These are phyloP conservation scores for Danio albolineatus DNA, from an alignment of 2,797 vertebrate species.

Conservation along the genomic window DNA sequence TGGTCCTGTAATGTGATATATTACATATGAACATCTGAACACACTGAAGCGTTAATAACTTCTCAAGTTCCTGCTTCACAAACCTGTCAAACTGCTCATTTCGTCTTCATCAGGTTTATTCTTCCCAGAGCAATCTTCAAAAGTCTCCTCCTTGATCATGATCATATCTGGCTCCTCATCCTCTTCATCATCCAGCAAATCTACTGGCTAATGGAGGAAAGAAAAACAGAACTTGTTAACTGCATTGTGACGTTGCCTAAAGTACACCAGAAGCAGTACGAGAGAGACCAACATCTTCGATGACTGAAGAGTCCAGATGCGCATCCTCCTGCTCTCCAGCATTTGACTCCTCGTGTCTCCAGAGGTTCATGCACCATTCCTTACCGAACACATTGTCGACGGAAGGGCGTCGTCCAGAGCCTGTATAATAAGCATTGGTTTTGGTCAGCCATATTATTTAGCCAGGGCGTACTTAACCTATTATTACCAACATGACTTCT, in stretches of 20 bases:
- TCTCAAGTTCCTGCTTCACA: not conserved
- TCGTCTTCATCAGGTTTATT: slow-evolving; percentile 1
- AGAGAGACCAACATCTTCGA: slow-evolving; percentile 39
- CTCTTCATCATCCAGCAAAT: slow-evolving; percentile 70
- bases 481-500: not conserved
- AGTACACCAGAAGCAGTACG: not conserved
- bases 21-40: not conserved
- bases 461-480: not conserved
- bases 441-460: not conserved
- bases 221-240: not conserved
- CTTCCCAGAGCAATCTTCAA: slow-evolving; percentile 67
- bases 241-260: not conserved
- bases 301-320: slow-evolving; percentile 19
- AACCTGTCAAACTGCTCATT: slow-evolving; percentile 26
- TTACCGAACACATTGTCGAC: slow-evolving; percentile 79
- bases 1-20: slow-evolving; percentile 37
- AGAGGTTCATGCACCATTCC: slow-evolving; percentile 81
- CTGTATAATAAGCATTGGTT: not conserved
- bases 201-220: slow-evolving; percentile 62
- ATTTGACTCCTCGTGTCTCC: slow-evolving; percentile 73
- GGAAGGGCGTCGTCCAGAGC: slow-evolving; percentile 65
- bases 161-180: slow-evolving; percentile 70
- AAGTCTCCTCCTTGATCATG: slow-evolving; percentile 77
- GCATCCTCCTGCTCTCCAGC: slow-evolving; percentile 26
- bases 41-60: not conserved